A percentile compares a stretch with the other conserved stretches of the same genome.
These are phyloP conservation scores for Baronia brevicornis DNA, from an alignment of 2,888 invertebrate species.

Conservation along the genomic window DNA sequence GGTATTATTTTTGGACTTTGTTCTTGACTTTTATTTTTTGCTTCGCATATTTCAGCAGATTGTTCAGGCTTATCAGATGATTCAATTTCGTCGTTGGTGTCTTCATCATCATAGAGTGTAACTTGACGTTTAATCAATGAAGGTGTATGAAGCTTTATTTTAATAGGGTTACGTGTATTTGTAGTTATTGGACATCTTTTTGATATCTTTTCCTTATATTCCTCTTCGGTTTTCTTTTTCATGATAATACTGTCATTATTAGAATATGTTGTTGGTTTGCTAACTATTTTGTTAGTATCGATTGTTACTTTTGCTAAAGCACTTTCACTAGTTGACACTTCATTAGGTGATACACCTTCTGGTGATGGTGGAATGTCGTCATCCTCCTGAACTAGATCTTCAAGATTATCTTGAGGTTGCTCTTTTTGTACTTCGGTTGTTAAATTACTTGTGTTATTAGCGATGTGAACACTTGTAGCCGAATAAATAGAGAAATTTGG, in stretches of 20 bases:
- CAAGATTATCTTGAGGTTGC: slow-evolving; percentile 24
- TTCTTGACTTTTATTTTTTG: too few species aligned
- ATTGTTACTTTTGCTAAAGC: not conserved
- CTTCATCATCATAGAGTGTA: slow-evolving; percentile 73
- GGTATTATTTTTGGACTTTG: too few species aligned
- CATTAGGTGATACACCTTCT: slow-evolving; percentile 8
- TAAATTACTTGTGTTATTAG: slow-evolving; percentile 55
- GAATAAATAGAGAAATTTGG: slow-evolving; percentile 92
- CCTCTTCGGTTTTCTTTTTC: slow-evolving; percentile 38
- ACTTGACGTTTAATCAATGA: slow-evolving; percentile 70
- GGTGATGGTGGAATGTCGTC: slow-evolving; percentile 30
- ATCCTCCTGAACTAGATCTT: slow-evolving; percentile 41
- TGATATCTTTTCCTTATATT: slow-evolving; percentile 54
- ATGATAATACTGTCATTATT: slow-evolving; percentile 8
- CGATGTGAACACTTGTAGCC: slow-evolving; percentile 84
- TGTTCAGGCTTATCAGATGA: slow-evolving; percentile 5
- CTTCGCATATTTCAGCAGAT: slow-evolving; percentile 3
- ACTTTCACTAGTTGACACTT: not conserved
- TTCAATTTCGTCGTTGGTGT: slow-evolving; percentile 22
- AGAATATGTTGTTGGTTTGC: slow-evolving; percentile 8
- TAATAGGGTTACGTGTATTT: slow-evolving; percentile 56
- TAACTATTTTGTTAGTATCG: slow-evolving; percentile 2
- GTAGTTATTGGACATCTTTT: slow-evolving; percentile 55
- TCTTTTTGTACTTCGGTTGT: slow-evolving; percentile 21
- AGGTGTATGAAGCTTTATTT: slow-evolving; percentile 58